Evolutionary conservation across 1,140 invertebrate species (phyloP).

Genomic region (Drosophila tristis): DNA sequence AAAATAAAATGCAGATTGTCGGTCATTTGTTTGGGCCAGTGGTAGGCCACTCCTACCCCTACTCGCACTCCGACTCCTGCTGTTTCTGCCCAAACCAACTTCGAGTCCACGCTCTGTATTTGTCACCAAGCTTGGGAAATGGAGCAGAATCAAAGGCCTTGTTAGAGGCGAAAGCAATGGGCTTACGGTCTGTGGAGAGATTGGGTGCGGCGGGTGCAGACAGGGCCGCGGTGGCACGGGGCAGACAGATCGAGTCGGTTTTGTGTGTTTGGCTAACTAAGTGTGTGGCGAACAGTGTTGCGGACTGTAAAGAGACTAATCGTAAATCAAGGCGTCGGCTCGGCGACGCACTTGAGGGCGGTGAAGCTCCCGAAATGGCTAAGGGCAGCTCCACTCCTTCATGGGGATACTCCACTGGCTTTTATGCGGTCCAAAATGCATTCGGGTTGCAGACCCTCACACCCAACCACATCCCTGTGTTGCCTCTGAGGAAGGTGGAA

Average conservation of each 20-base stretch:
- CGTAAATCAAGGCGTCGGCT: constrained; percentile 68
- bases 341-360: constrained; percentile 47
- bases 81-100: constrained; percentile 3
- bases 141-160: constrained; percentile 35
- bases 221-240: constrained; percentile 1
- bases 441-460: constrained; percentile 26
- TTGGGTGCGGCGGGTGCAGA: background rate
- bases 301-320: constrained; percentile 64
- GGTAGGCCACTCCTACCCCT: constrained; percentile 14
- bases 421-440: constrained; percentile 38
- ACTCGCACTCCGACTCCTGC: background rate
- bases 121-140: too few relatives aligned
- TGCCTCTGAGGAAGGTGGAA: constrained; percentile 4
- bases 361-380: background rate
- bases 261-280: constrained; percentile 70
- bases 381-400: constrained; percentile 24
- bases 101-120: background rate
- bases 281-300: constrained; percentile 68
- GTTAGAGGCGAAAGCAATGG: constrained; percentile 39
- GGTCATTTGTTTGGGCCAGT: constrained; percentile 60
- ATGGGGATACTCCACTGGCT: constrained; percentile 34
- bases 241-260: constrained; percentile 37
- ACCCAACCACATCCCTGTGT: constrained; percentile 13
- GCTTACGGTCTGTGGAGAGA: constrained; percentile 24
- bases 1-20: constrained; percentile 60